phyloP scores from a whole-genome alignment of 2,888 invertebrate genomes.

The Eupithecia centaureata region DNA sequence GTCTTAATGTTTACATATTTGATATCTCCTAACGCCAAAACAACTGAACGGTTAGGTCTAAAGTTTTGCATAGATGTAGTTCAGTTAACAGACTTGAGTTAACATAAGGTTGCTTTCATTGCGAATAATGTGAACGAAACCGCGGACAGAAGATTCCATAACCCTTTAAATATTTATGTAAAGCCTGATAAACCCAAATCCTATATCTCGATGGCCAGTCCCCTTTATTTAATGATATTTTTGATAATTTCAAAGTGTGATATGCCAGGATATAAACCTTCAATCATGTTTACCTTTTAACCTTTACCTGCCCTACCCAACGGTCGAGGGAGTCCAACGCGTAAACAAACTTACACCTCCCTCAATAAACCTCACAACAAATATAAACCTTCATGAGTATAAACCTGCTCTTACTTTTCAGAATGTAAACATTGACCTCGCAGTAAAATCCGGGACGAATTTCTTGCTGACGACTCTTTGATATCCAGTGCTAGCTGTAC shows the following conservation, averaged over 20 bases:
- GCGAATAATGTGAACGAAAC: too few relatives aligned
- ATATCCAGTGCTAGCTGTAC: too few relatives aligned
- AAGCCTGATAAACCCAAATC: too few relatives aligned
- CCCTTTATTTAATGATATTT: background rate
- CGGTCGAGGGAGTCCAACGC: background rate
- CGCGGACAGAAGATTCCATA: too few relatives aligned
- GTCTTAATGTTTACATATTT: too few relatives aligned
- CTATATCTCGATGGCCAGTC: background rate
- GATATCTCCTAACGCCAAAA: too few relatives aligned
- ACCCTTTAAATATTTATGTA: too few relatives aligned
- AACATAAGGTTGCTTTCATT: too few relatives aligned
- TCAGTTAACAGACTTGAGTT: too few relatives aligned
- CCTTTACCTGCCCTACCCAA: background rate
- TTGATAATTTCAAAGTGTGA: background rate
- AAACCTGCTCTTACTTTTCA: conserved; percentile 2
- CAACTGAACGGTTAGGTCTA: too few relatives aligned
- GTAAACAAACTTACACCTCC: background rate
- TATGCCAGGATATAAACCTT: background rate
- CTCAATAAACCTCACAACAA: conserved; percentile 3
- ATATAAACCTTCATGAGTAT: background rate
- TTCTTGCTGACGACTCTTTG: conserved; percentile 4
- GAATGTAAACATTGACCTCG: conserved; percentile 1
- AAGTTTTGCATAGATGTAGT: too few relatives aligned
- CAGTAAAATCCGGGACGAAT: conserved; percentile 38
- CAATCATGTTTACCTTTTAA: background rate